phyloP scores from a whole-genome alignment of 2,888 invertebrate genomes.

The Euclidia mi region DNA sequence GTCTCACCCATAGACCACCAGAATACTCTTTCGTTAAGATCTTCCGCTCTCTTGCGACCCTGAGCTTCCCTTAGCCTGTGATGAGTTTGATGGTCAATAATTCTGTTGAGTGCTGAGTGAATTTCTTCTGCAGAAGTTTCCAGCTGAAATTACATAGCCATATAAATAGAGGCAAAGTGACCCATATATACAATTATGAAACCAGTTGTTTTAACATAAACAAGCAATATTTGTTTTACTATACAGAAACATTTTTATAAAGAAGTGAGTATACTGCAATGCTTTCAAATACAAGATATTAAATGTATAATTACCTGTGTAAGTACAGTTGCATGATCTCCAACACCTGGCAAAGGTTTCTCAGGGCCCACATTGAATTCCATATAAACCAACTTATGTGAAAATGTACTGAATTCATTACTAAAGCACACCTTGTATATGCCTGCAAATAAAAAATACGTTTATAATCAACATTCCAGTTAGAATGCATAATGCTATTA shows the following conservation, averaged over 20 bases:
- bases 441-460: constrained; percentile 85
- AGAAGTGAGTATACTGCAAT: not conserved
- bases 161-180: constrained; percentile 18
- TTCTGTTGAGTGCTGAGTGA: constrained; percentile 96
- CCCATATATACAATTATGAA: no score
- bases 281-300: not conserved
- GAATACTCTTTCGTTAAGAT: constrained; percentile 97
- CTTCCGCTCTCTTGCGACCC: constrained; percentile 98
- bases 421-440: constrained; percentile 98
- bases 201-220: no score
- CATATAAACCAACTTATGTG: constrained; percentile 99
- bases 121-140: constrained; percentile 97
- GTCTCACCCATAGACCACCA: constrained; percentile 98
- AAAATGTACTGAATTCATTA: constrained; percentile 99
- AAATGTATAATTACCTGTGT: constrained; percentile 92
- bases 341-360: constrained; percentile 94
- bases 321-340: constrained; percentile 97
- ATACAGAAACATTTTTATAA: no score
- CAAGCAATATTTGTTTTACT: not conserved
- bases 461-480: not conserved
- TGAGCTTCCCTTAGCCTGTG: constrained; percentile 98
- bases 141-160: constrained; percentile 92
- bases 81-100: constrained; percentile 99
- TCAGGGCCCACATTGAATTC: constrained; percentile 99
- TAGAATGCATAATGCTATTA: not conserved